phyloP scores from a whole-genome alignment of 2,797 vertebrate species.

The Bradypus variegatus region DNA sequence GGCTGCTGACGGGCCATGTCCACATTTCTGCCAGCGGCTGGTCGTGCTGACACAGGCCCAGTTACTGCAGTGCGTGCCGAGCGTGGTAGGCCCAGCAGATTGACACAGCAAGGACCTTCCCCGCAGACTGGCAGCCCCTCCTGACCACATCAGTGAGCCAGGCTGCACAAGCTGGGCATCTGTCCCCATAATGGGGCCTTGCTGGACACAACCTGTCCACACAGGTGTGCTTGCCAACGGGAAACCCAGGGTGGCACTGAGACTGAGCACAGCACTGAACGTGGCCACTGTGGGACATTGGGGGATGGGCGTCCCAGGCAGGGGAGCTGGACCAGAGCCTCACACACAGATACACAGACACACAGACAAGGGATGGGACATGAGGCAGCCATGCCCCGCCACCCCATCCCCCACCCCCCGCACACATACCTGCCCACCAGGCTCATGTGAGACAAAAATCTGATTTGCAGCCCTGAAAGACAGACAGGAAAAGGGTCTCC shows the following conservation, averaged over 20 bases:
- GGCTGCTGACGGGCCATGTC: neutral
- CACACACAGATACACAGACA: fast-evolving
- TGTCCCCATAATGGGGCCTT: neutral
- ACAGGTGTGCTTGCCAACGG: neutral
- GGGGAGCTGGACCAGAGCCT: neutral
- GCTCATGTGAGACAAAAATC: neutral
- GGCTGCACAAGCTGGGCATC: neutral
- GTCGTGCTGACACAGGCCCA: neutral
- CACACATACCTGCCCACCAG: neutral
- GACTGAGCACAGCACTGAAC: fast-evolving
- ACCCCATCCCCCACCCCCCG: too few species aligned
- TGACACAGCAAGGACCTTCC: neutral
- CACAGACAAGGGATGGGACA: neutral
- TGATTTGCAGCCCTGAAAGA: neutral
- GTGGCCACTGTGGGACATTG: fast-evolving
- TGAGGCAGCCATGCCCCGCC: neutral
- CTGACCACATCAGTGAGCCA: neutral
- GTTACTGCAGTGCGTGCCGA: fast-evolving
- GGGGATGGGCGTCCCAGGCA: too few species aligned
- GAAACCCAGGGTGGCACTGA: fast-evolving
- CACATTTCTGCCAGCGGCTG: neutral
- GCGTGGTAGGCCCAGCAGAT: neutral
- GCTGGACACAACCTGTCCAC: neutral
- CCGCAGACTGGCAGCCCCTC: neutral
- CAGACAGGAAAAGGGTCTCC: neutral